Evolutionary conservation across 2,797 vertebrate species (phyloP), one percentile per base, ranked within the genome.

Genomic region (Myotis findleyi): DNA sequence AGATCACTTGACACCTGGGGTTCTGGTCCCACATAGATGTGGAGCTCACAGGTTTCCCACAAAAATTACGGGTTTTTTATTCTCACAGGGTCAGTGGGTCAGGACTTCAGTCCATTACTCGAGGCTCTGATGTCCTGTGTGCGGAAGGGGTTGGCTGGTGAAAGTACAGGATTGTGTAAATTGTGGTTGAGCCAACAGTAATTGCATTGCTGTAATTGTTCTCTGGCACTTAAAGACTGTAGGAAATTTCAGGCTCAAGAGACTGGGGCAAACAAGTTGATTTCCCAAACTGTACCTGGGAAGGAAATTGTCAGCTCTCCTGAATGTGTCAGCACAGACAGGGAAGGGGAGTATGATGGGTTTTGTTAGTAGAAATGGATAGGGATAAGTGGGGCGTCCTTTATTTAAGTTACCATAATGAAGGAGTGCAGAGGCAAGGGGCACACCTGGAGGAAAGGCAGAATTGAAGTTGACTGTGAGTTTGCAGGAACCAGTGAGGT

Each of bases 211-310:
- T 5, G 3, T 68, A 75, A 38, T 88, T 55, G 51, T 41, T 83
- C 25, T 75, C 51, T 94, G 93, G 73, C 23, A 49, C 83, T 89
- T 72, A 72, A 89, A 76, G 90, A 86, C 57, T 17, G 7, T 23
- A 69, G 79, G 68, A 73, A 66, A 21, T 94, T 96, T 93, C 68
- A 79, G 77, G 75, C 21, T 87, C 17, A 27, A 90, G 92, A 93
- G 69, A 81, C 33, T 64, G 83, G 87, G 68, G 33, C 79, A 93
- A 96, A 90, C 51, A 94, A 87, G 25, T 27, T 89, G 84, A 68
- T 75, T 77, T 84, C 51, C 75, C 33, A 86, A 13, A 82, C 5
- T 64, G 49, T 30, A 57, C 33, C 66, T 94, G 57, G 87, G 47
- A 88, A 59, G 55, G 49, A 84, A 44, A 36, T 91, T 75, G 33